phyloP scores from a whole-genome alignment of 2,888 invertebrate genomes.

The Lithophane socia region DNA sequence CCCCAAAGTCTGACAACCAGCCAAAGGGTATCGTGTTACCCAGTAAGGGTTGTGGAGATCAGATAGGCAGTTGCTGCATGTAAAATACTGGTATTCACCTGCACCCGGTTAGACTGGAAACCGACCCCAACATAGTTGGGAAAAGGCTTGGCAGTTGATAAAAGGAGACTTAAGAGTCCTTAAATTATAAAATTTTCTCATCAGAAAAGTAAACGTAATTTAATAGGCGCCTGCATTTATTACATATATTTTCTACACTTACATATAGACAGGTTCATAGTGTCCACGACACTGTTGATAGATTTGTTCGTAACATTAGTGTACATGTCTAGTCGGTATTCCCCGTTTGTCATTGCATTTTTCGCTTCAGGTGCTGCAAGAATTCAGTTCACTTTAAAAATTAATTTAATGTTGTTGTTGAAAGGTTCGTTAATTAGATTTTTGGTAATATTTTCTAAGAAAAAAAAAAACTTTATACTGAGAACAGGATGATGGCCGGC shows the following conservation, averaged over 20 bases:
- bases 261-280: conserved; percentile 35
- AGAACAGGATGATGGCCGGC: background rate
- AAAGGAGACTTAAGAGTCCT: background rate
- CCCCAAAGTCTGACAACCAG: no score
- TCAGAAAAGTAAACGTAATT: no score
- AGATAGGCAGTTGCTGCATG: no score
- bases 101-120: no score
- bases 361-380: conserved; percentile 45
- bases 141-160: no score
- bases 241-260: conserved; percentile 30
- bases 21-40: no score
- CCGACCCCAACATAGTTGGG: no score
- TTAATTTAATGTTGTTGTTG: background rate
- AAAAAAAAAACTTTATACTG: background rate
- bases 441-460: background rate
- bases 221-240: background rate
- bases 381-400: background rate
- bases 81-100: no score
- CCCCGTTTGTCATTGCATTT: background rate
- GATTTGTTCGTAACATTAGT: conserved; percentile 23
- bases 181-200: background rate
- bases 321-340: conserved; percentile 26
- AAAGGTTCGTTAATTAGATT: no score
- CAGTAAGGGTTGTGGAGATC: no score
- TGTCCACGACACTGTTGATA: conserved; percentile 52